Evolutionary conservation across 2,797 vertebrate species (phyloP), one percentile per base, ranked within the genome.

Genomic region (Alauda arvensis): DNA sequence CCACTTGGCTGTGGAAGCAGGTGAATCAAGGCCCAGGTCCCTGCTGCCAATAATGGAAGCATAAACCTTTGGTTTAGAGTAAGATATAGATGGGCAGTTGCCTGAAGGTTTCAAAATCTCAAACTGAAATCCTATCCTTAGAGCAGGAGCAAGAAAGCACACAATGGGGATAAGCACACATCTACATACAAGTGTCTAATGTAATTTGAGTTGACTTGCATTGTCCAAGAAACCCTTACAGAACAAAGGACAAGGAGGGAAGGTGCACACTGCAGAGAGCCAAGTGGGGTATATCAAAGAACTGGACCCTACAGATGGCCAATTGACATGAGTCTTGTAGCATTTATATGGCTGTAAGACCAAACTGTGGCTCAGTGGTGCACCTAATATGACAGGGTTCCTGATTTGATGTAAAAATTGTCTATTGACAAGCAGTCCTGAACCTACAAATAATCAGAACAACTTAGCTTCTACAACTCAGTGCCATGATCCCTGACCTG

Each of bases 31-130:
- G 25, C 31, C 28, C 39, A 40, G n/a, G 57, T 25, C 37, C 11
- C 23, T 1, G 0, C 8, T n/a, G 29, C 52, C 2, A 1, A 46
- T 26, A 62, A 72, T 1, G 15, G 10, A 63, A 75, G 28, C 0
- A 3, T n/a, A 87, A 85, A 62, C 5, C 2, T 48, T 49, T 37
- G 67, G 23, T 76, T 78, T 37, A 78, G 7, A 42, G 25, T 39
- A 46, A 53, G 5, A 53, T 49, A 48, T 5, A 45, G 15, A 55
- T 8, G 24, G 37, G 20, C 13, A 51, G 3, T 18, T 69, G 29
- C 9, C 2, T 18, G 25, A 72, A 66, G 37, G 18, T 21, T 51
- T 86, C 81, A 55, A 55, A 81, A 66, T 34, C 28, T 85, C 62
- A 71, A 14, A 71, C 19, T 39, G 34, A 80, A 69, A 37, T 45